These are phyloP conservation scores for Bostrychus sinensis DNA, from an alignment of 2,113 vertebrate species.

Conservation along the genomic window DNA sequence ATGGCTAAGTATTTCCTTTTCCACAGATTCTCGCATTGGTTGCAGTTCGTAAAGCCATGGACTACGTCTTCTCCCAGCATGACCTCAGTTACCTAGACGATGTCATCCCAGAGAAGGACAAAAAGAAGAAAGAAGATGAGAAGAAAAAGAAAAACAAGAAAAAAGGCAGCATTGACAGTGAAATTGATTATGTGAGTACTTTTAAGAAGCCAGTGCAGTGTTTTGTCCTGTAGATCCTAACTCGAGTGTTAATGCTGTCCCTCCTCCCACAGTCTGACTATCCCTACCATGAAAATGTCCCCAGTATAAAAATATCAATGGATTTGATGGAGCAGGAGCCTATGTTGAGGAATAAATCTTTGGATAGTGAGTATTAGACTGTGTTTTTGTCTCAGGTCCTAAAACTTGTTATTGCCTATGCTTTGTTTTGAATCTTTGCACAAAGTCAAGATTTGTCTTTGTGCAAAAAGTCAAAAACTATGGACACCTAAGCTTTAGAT, in stretches of 20 bases:
- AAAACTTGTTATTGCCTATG: background rate
- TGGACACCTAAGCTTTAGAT: too few relatives aligned
- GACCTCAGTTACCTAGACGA: slow-evolving; percentile 97
- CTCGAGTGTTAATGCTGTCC: slow-evolving; percentile 53
- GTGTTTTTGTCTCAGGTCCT: slow-evolving; percentile 16
- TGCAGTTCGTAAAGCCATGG: slow-evolving; percentile 96
- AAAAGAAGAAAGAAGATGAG: slow-evolving; percentile 99
- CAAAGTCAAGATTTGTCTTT: background rate
- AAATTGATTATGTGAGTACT: slow-evolving; percentile 91
- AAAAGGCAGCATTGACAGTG: slow-evolving; percentile 94
- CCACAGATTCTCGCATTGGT: slow-evolving; percentile 92
- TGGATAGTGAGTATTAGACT: slow-evolving; percentile 93
- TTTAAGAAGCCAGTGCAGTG: background rate
- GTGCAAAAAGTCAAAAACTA: background rate
- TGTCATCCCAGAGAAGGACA: slow-evolving; percentile 98
- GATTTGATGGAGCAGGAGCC: slow-evolving; percentile 96
- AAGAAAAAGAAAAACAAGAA: slow-evolving; percentile 98
- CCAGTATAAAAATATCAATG: slow-evolving; percentile 99
- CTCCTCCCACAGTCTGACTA: slow-evolving; percentile 94
- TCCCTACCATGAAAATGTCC: slow-evolving; percentile 92
- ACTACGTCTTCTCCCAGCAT: slow-evolving; percentile 96
- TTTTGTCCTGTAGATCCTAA: slow-evolving; percentile 39
- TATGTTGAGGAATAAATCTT: slow-evolving; percentile 92
- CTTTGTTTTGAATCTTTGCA: slow-evolving; percentile 1
- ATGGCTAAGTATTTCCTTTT: background rate